Conservation (phyloP, 2,113 vertebrate species). For the Ivindomyrus marchei region DNA sequence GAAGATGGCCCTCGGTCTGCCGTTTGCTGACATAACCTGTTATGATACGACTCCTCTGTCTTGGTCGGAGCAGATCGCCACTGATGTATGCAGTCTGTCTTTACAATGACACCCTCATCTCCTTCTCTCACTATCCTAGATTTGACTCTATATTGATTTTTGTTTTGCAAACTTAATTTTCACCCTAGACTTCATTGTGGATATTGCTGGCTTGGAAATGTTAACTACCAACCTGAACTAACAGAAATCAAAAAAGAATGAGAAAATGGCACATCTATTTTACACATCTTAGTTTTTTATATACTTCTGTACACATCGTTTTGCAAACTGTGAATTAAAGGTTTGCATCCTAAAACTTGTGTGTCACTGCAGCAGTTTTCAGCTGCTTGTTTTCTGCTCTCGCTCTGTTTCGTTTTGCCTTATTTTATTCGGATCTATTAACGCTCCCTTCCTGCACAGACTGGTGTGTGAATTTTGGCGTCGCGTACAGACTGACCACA, state of each 20-base stretch:
- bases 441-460: conserved; percentile 7
- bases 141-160: neutral
- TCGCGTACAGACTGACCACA: conserved; percentile 50
- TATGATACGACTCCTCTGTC: neutral
- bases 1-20: conserved; percentile 33
- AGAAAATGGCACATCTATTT: neutral
- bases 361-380: neutral
- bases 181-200: neutral
- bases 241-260: neutral
- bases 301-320: neutral
- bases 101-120: neutral
- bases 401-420: too few relatives aligned
- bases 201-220: neutral
- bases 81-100: neutral
- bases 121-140: neutral
- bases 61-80: neutral
- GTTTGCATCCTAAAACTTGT: neutral
- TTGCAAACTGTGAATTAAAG: neutral
- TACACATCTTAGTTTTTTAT: neutral
- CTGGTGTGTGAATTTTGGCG: neutral
- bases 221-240: neutral
- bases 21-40: neutral
- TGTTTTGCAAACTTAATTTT: neutral
- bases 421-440: neutral
- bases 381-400: neutral